A percentile compares a stretch with the other conserved stretches of the same genome.
Evolutionary conservation across 2,113 vertebrate species (phyloP).

Genomic region (Anthoscopus minutus): DNA sequence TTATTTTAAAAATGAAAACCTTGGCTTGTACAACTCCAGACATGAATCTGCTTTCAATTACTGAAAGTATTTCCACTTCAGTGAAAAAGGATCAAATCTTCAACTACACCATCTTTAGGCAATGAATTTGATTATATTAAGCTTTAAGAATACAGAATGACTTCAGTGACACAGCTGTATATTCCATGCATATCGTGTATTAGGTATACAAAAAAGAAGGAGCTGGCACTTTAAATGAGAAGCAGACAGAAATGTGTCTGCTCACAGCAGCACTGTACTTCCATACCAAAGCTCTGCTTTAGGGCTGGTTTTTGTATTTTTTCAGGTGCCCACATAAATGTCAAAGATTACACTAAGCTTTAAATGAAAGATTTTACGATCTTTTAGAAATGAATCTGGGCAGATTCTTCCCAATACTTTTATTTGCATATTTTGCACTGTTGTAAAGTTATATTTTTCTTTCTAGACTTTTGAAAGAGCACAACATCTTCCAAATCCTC

Average conservation of each 20-base stretch:
- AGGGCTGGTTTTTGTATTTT: not conserved
- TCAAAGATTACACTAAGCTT: not conserved
- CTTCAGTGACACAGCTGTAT: slow-evolving; percentile 45
- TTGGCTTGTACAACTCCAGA: slow-evolving; percentile 73
- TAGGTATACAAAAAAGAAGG: slow-evolving; percentile 2
- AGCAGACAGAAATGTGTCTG: not conserved
- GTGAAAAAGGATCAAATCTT: slow-evolving; percentile 75
- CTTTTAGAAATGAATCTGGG: not conserved
- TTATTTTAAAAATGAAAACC: slow-evolving; percentile 76
- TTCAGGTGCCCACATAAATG: not conserved
- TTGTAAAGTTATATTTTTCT: slow-evolving; percentile 56
- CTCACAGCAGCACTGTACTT: not conserved
- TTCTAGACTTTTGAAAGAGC: not conserved
- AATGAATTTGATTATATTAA: slow-evolving; percentile 66
- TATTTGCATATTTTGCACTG: not conserved
- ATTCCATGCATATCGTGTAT: not conserved
- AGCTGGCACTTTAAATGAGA: not conserved
- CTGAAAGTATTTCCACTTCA: slow-evolving; percentile 77
- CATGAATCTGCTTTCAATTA: slow-evolving; percentile 79
- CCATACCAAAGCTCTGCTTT: not conserved
- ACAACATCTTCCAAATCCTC: not conserved
- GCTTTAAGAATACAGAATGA: slow-evolving; percentile 52
- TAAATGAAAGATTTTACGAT: not conserved
- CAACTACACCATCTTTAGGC: slow-evolving; percentile 71
- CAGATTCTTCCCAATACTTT: not conserved